Percentiles rank a stretch among this genome's conserved stretches.
Evolutionary conservation across 2,113 vertebrate genomes (phyloP).

Genomic region (Megaleporinus macrocephalus): DNA sequence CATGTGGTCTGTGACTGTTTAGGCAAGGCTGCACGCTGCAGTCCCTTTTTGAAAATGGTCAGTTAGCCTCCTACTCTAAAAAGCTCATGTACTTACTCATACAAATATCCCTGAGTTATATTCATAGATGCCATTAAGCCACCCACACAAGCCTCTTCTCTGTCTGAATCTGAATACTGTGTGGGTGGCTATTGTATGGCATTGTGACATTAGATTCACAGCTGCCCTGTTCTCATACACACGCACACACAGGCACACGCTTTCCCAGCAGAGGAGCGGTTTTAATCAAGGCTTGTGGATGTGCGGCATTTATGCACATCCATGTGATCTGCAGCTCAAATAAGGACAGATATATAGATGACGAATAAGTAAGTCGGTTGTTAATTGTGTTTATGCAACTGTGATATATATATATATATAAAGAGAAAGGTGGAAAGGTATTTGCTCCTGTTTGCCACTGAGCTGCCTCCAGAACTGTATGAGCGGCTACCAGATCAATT

Average conservation of each 20-base stretch:
- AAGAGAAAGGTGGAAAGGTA: too few species aligned
- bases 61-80: neutral
- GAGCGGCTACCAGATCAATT: constrained; percentile 9
- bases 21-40: neutral
- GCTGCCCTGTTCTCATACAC: constrained; percentile 23
- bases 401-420: too few species aligned
- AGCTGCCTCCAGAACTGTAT: neutral
- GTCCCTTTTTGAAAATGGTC: neutral
- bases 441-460: neutral
- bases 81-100: constrained; percentile 6
- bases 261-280: constrained; percentile 30
- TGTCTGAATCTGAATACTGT: constrained; percentile 70
- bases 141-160: constrained; percentile 66
- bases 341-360: neutral
- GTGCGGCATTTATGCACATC: constrained; percentile 13
- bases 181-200: constrained; percentile 77
- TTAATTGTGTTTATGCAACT: constrained; percentile 2
- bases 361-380: neutral
- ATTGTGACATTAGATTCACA: constrained; percentile 52
- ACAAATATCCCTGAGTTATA: constrained; percentile 18
- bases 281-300: constrained; percentile 26
- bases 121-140: constrained; percentile 64
- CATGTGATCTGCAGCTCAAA: neutral
- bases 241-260: constrained; percentile 35
- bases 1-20: too few species aligned